phyloP scores from a whole-genome alignment of 2,797 vertebrate species.

The Choloepus didactylus region DNA sequence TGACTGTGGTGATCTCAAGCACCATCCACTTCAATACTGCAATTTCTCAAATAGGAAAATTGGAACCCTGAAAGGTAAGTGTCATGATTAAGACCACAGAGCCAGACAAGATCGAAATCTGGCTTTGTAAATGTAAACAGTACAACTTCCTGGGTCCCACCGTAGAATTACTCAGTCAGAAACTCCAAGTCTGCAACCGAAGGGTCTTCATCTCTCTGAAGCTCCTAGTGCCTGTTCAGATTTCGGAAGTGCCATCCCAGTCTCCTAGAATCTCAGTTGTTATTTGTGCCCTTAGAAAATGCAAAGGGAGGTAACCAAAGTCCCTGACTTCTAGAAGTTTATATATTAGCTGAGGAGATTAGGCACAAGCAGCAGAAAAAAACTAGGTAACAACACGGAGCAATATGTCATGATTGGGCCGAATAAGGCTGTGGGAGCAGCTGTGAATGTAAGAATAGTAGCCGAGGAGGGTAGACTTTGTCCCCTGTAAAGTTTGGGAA shows the following conservation, averaged over 20 bases:
- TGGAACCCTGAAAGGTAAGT: neutral
- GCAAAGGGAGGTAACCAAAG: neutral
- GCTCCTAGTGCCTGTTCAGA: neutral
- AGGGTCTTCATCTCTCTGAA: neutral
- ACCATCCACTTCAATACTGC: neutral
- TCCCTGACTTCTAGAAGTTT: neutral
- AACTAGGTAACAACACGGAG: neutral
- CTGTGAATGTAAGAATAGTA: neutral
- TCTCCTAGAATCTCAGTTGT: neutral
- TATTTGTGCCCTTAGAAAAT: neutral
- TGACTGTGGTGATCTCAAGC: neutral
- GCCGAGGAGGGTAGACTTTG: neutral
- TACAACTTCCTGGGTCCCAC: neutral
- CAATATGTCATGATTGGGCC: neutral
- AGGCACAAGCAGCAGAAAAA: neutral
- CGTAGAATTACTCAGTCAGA: neutral
- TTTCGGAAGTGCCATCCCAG: neutral
- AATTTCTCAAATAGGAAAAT: conserved; percentile 33
- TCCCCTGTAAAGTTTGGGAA: neutral
- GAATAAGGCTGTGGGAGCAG: neutral
- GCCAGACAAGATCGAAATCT: neutral
- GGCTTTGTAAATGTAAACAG: neutral
- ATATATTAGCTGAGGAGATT: neutral
- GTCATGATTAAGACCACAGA: neutral
- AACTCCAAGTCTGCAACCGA: neutral